phyloP scores from a whole-genome alignment of 2,113 vertebrate genomes.

The Girardinichthys multiradiatus region DNA sequence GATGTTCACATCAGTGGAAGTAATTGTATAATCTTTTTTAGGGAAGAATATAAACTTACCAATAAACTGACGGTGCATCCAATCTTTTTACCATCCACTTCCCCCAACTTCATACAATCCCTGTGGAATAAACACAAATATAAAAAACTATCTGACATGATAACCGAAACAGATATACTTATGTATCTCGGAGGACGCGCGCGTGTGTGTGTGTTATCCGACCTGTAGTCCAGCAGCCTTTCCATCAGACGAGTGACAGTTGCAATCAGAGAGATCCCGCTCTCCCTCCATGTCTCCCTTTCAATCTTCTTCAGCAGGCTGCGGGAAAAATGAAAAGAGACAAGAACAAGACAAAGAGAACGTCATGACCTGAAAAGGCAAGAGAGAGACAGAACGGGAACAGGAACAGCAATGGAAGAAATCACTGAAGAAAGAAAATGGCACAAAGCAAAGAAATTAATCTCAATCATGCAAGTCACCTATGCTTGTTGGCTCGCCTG shows the following conservation, averaged over 20 bases:
- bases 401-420: slow-evolving; percentile 9
- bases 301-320: slow-evolving; percentile 99
- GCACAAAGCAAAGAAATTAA: slow-evolving; percentile 52
- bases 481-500: slow-evolving; percentile 64
- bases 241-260: slow-evolving; percentile 98
- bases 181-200: neutral
- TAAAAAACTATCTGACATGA: neutral
- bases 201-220: slow-evolving; percentile 14
- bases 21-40: neutral
- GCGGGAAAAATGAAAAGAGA: slow-evolving; percentile 69
- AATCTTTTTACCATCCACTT: slow-evolving; percentile 98
- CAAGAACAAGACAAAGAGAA: neutral
- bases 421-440: slow-evolving; percentile 38
- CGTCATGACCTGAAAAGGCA: neutral
- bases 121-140: slow-evolving; percentile 74
- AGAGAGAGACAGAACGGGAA: slow-evolving; percentile 1
- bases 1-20: neutral
- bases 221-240: slow-evolving; percentile 97
- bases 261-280: slow-evolving; percentile 95
- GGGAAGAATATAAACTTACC: slow-evolving; percentile 80
- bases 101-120: slow-evolving; percentile 98
- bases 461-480: slow-evolving; percentile 57
- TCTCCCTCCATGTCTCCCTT: slow-evolving; percentile 98
- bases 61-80: slow-evolving; percentile 97
- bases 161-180: neutral